phyloP scores from a whole-genome alignment of 2,888 invertebrate species.

The Nudaria mundana region DNA sequence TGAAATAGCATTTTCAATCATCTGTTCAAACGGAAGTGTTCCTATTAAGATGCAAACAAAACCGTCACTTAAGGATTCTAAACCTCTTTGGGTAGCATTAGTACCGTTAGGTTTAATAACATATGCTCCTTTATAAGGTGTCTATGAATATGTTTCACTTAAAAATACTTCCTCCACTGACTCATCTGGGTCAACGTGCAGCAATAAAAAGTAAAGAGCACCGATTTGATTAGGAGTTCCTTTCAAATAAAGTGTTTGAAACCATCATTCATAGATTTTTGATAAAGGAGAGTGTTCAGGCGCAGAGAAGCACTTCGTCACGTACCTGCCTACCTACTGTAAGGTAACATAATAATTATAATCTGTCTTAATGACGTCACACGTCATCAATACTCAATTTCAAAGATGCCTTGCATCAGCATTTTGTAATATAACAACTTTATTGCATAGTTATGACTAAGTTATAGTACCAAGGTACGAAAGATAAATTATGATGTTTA shows the following conservation, averaged over 20 bases:
- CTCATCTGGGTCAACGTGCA: conserved; percentile 27
- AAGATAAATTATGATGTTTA: too few species aligned
- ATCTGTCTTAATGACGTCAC: conserved; percentile 24
- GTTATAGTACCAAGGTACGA: conserved; percentile 6
- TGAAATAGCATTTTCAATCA: too few species aligned
- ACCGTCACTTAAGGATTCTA: too few species aligned
- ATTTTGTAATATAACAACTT: conserved; percentile 9
- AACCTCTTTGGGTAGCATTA: too few species aligned
- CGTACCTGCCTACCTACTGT: conserved; percentile 21
- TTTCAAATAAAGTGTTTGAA: conserved; percentile 22
- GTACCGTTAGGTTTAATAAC: background rate
- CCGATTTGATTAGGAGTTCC: conserved; percentile 29
- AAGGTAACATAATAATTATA: too few species aligned
- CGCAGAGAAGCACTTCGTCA: conserved; percentile 26
- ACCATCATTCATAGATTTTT: conserved; percentile 36
- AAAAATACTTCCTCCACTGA: conserved; percentile 28
- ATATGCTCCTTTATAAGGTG: background rate
- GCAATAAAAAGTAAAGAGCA: conserved; percentile 23
- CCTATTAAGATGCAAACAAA: too few species aligned
- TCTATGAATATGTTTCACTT: conserved; percentile 10
- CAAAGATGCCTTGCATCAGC: conserved; percentile 8
- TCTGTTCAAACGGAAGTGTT: too few species aligned
- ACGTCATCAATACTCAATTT: conserved; percentile 3
- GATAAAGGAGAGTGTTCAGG: conserved; percentile 34
- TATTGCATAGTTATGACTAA: conserved; percentile 9